Evolutionary conservation across 2,888 invertebrate species (phyloP).

Genomic region (Torymus aiolomorphi): DNA sequence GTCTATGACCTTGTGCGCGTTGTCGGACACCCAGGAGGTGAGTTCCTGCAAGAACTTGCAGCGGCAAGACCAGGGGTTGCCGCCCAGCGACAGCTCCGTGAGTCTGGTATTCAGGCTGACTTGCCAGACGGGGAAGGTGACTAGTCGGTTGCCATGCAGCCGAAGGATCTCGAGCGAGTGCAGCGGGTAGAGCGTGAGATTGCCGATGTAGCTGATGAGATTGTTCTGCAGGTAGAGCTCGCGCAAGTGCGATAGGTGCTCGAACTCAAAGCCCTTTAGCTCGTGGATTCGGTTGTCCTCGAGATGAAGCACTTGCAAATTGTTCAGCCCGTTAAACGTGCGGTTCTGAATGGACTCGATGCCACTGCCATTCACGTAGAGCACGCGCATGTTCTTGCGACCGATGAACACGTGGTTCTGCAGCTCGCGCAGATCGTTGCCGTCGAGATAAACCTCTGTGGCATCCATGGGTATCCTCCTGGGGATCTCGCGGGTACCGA

Average conservation of each 20-base stretch:
- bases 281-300: slow-evolving; percentile 89
- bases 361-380: slow-evolving; percentile 90
- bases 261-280: slow-evolving; percentile 90
- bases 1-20: slow-evolving; percentile 87
- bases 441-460: slow-evolving; percentile 94
- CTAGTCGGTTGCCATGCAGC: slow-evolving; percentile 89
- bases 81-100: slow-evolving; percentile 86
- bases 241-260: slow-evolving; percentile 85
- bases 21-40: slow-evolving; percentile 88
- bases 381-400: slow-evolving; percentile 89
- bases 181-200: slow-evolving; percentile 86
- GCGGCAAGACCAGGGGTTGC: slow-evolving; percentile 93
- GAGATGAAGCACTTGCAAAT: slow-evolving; percentile 87
- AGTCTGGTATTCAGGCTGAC: slow-evolving; percentile 81
- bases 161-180: slow-evolving; percentile 87
- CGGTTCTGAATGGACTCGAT: slow-evolving; percentile 91
- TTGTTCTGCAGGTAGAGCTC: slow-evolving; percentile 93
- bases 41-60: slow-evolving; percentile 92
- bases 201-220: slow-evolving; percentile 86
- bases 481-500: slow-evolving; percentile 87
- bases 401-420: slow-evolving; percentile 93
- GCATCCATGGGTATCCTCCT: slow-evolving; percentile 94
- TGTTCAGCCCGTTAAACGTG: slow-evolving; percentile 90
- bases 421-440: slow-evolving; percentile 89
- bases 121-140: slow-evolving; percentile 88